Base-by-base conservation (phyloP, 2,888 invertebrate species). In the Seladonia tumulorum region DNA sequence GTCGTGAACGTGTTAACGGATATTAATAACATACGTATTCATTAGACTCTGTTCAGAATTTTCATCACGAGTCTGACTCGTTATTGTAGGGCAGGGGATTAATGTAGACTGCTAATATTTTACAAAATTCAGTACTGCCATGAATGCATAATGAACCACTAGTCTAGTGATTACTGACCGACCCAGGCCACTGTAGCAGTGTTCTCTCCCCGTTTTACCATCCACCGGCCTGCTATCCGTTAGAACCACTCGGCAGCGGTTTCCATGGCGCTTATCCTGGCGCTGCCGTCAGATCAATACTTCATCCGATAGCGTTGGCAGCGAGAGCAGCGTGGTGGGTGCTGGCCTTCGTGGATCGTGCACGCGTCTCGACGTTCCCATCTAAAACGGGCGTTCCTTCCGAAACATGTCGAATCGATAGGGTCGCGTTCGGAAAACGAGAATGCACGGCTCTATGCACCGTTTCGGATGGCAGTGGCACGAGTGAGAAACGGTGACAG, bases 251-350 rank as follows among this genome's bases (percentile, higher is more conserved):
- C 39, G 57, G 5, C 53, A n/a, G 22, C 77, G 70, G 86, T 88
- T 81, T 82, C 89, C 80, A 86, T 88, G 80, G 83, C 78, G 87
- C 71, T 85, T 76, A 80, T 83, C 68, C 79, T 76, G 57, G 60
- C 81, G 81, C 66, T 29, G 66, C 39, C 49, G 53, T n/a, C 76
- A 66, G 76, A 90, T 90, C 90, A 90, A 90, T 90, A 90, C 88
- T 85, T 89, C 76, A 92, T 87, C 22, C 91, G 76, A 14, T 53
- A 77, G 81, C 73, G 72, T 75, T 42, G 29, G 78, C 25, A 60
- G 60, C 35, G 49, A 42, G 39, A 18, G 66, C 35, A 63, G 57
- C 78, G 81, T 71, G 72, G 76, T 73, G 72, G 83, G 45, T 80
- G 76, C 70, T 74, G 76, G 47, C 66, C 66, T 25, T 66, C 70